Conservation (phyloP, 1,140 invertebrate genomes). For the Drosophila nannoptera region DNA sequence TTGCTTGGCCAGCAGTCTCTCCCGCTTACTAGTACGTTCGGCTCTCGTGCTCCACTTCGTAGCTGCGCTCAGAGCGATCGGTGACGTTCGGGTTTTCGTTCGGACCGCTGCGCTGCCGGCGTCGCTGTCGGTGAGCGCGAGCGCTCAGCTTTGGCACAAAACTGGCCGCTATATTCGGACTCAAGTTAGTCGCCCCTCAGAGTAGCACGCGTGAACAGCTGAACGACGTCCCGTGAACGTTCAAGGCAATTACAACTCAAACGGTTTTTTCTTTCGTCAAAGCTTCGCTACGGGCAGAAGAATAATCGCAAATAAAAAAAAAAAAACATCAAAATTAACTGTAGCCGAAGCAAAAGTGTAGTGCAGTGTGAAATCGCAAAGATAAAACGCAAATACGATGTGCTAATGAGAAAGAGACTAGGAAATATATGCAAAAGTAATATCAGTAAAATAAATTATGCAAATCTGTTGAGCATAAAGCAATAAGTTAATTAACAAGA, state of each 20-base stretch:
- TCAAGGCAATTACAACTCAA: conserved; percentile 13
- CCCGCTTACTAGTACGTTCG: not conserved
- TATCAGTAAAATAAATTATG: conserved; percentile 44
- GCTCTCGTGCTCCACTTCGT: conserved; percentile 14
- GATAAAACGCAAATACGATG: conserved; percentile 48
- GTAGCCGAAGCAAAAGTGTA: conserved; percentile 22
- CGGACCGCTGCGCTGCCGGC: not conserved
- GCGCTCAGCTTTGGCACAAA: conserved; percentile 50
- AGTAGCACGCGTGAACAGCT: conserved; percentile 46
- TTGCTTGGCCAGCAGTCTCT: not conserved
- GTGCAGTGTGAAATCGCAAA: conserved; percentile 41
- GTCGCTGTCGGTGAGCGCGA: conserved; percentile 3
- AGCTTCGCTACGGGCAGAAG: conserved; percentile 23
- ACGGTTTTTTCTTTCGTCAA: conserved; percentile 1
- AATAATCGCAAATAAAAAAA: conserved; percentile 21
- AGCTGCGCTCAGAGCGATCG: conserved; percentile 24
- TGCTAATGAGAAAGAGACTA: conserved; percentile 50
- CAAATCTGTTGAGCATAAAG: conserved; percentile 60
- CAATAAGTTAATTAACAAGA: conserved; percentile 22
- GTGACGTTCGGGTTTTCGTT: conserved; percentile 14
- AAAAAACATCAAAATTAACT: conserved; percentile 9
- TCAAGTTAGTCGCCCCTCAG: conserved; percentile 72
- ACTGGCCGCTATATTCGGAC: conserved; percentile 61
- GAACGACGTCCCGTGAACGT: conserved; percentile 21
- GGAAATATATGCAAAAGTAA: conserved; percentile 37